Evolutionary conservation across 92 coral and sea anemone genomes (phyloP).

Genomic region (Zoanthus solanderi): DNA sequence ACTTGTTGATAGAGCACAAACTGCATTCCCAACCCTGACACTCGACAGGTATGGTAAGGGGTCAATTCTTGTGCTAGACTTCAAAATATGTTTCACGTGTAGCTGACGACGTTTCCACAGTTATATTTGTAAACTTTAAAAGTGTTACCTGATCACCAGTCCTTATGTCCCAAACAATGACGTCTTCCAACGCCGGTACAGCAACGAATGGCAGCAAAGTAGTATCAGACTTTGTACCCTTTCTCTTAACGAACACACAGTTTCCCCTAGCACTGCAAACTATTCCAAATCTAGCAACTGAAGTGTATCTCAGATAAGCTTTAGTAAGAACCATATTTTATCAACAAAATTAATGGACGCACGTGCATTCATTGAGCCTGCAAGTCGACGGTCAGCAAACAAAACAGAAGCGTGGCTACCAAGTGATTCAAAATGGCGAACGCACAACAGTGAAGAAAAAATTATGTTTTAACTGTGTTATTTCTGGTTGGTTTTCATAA

Average conservation of each 20-base stretch:
- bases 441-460: neutral
- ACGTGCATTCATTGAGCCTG: conserved; percentile 1
- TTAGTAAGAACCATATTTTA: conserved; percentile 90
- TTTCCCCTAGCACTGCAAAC: conserved; percentile 89
- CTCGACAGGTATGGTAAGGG: too few species aligned
- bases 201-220: conserved; percentile 62
- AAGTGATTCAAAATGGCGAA: conserved; percentile 38
- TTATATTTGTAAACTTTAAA: too few species aligned
- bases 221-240: conserved; percentile 33
- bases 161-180: conserved; percentile 90
- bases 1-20: too few species aligned
- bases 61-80: too few species aligned
- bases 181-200: conserved; percentile 84
- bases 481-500: neutral
- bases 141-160: conserved; percentile 81
- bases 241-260: conserved; percentile 68
- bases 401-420: conserved; percentile 20
- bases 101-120: too few species aligned
- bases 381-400: neutral
- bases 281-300: conserved; percentile 82
- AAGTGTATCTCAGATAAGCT: conserved; percentile 86
- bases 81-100: too few species aligned
- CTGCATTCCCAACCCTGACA: too few species aligned
- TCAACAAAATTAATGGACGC: neutral
- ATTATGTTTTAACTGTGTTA: neutral